Conservation (phyloP, 1,140 invertebrate genomes). For the Ostrea denselamellosa region DNA sequence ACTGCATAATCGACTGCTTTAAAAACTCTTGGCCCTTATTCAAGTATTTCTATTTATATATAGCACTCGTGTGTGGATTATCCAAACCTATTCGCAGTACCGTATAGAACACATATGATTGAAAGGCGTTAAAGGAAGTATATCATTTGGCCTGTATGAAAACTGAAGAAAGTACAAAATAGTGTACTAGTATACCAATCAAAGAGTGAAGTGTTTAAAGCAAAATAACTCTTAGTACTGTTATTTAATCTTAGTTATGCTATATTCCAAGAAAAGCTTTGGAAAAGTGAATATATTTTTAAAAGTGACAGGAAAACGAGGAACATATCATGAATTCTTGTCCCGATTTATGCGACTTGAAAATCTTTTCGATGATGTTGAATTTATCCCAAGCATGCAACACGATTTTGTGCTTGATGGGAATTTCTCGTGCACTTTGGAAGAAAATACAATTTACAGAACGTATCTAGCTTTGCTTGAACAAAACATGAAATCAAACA, state of each 20-base stretch:
- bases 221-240: no score
- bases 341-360: slow-evolving; percentile 41
- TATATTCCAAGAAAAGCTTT: background rate
- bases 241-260: background rate
- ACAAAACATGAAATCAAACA: background rate
- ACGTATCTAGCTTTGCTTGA: slow-evolving; percentile 21
- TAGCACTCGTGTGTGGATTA: no score
- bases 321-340: slow-evolving; percentile 44
- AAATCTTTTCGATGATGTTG: slow-evolving; percentile 22
- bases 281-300: slow-evolving; percentile 45
- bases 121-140: no score
- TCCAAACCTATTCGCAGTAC: no score
- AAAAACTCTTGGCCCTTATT: no score
- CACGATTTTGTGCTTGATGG: slow-evolving; percentile 26
- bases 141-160: no score
- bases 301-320: slow-evolving; percentile 17
- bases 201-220: no score
- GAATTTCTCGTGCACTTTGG: slow-evolving; percentile 24
- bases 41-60: no score
- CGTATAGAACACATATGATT: no score
- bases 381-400: background rate
- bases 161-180: no score
- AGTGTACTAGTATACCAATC: no score
- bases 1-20: no score
- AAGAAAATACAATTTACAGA: slow-evolving; percentile 32